Conservation (phyloP, 2,888 invertebrate genomes). For the Protophormia terraenovae region DNA sequence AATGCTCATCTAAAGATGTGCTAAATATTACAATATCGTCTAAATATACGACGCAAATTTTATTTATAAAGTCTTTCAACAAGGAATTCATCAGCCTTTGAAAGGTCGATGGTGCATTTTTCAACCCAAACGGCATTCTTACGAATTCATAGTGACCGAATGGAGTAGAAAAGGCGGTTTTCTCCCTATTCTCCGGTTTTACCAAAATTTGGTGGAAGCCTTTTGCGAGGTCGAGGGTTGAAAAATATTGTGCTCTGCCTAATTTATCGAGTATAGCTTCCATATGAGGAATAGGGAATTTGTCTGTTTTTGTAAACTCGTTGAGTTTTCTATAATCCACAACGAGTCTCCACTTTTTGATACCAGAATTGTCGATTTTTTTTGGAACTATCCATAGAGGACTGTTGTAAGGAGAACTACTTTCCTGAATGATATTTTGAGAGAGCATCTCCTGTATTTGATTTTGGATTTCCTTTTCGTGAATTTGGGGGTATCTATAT, state of each 20-base stretch:
- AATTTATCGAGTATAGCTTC: neutral
- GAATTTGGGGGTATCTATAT: constrained; percentile 41
- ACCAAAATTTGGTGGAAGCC: constrained; percentile 3
- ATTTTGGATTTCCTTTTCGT: constrained; percentile 22
- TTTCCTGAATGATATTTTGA: constrained; percentile 17
- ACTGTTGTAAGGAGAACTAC: constrained; percentile 23
- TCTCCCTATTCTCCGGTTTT: neutral
- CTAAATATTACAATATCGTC: constrained; percentile 73
- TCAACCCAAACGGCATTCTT: constrained; percentile 75
- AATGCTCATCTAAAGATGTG: constrained; percentile 70
- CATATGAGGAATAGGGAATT: neutral
- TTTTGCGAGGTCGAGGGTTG: constrained; percentile 15
- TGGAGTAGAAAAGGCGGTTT: constrained; percentile 8
- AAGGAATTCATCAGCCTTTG: constrained; percentile 73
- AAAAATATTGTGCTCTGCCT: neutral
- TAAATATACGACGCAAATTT: no score
- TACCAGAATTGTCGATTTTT: neutral
- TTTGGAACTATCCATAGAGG: no score
- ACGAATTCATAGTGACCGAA: constrained; percentile 34
- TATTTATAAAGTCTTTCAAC: no score
- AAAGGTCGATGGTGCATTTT: no score
- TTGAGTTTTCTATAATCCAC: constrained; percentile 12
- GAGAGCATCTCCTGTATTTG: constrained; percentile 32
- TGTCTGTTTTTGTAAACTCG: neutral
- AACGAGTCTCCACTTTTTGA: constrained; percentile 7